phyloP scores from a whole-genome alignment of 2,888 invertebrate genomes.

The Harmothoe impar region DNA sequence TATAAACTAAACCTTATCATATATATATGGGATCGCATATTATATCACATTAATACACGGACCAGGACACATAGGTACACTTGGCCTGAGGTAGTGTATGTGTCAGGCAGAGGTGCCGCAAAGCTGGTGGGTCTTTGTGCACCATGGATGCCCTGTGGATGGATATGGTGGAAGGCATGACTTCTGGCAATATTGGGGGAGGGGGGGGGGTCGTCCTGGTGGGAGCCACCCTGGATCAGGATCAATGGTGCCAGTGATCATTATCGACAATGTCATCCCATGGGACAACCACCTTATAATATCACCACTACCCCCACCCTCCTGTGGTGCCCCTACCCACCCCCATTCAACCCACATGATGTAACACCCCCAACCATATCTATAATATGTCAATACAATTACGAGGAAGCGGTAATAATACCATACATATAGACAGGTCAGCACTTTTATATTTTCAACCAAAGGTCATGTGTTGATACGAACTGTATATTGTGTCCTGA shows the following conservation, averaged over 20 bases:
- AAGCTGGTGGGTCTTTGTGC: not conserved
- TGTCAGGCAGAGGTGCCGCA: not conserved
- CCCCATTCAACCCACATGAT: no score
- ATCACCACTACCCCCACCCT: not conserved
- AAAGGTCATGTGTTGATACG: no score
- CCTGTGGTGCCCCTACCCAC: not conserved
- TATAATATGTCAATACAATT: no score
- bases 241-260: conserved; percentile 23
- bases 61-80: not conserved
- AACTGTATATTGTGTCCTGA: no score
- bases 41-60: no score
- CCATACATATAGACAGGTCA: no score
- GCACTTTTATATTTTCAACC: no score
- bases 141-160: not conserved
- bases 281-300: not conserved
- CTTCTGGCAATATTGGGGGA: no score
- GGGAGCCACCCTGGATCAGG: not conserved
- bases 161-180: not conserved
- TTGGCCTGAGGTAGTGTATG: not conserved
- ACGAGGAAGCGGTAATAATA: no score
- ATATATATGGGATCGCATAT: no score
- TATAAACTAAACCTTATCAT: no score
- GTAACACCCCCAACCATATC: no score
- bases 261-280: not conserved
- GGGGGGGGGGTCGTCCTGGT: conserved; percentile 14